A percentile compares a stretch with the other conserved stretches of the same genome.
Conservation (phyloP, 2,888 invertebrate species). For the Petrolisthes cinctipes region DNA sequence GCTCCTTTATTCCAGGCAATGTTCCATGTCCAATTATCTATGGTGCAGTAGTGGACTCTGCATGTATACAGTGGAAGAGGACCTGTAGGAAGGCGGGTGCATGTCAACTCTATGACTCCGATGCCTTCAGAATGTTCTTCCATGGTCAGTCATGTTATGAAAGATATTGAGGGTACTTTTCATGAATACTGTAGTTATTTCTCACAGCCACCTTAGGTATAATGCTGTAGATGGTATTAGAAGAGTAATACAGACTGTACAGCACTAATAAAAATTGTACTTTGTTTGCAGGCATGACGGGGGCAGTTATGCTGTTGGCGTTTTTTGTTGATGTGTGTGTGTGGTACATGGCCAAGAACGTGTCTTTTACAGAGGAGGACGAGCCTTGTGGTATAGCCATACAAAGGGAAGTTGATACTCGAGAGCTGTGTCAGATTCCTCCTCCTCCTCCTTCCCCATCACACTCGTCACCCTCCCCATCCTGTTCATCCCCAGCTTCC, state of each 20-base stretch:
- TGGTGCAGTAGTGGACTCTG: conserved; percentile 91
- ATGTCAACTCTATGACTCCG: conserved; percentile 88
- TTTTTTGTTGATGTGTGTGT: conserved; percentile 90
- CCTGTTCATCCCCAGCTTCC: conserved; percentile 9
- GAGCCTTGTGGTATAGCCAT: background rate
- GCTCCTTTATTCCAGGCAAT: conserved; percentile 74
- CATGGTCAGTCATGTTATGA: conserved; percentile 76
- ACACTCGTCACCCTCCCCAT: background rate
- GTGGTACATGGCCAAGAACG: conserved; percentile 89
- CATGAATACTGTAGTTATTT: background rate
- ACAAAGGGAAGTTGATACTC: conserved; percentile 37
- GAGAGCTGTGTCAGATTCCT: conserved; percentile 13
- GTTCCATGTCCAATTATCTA: conserved; percentile 96
- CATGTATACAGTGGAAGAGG: conserved; percentile 88
- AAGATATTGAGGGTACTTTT: background rate
- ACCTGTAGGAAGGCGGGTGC: conserved; percentile 85
- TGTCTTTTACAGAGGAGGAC: conserved; percentile 75
- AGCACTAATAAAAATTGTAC: background rate
- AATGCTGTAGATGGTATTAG: background rate
- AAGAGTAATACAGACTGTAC: background rate
- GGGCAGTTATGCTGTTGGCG: conserved; percentile 86
- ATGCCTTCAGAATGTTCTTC: conserved; percentile 85
- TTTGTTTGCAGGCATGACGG: conserved; percentile 82
- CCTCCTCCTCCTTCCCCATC: conserved; percentile 21
- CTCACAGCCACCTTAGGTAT: conserved; percentile 5